Evolutionary conservation across 1,140 invertebrate species (phyloP).

Genomic region (Saccostrea glomerata): DNA sequence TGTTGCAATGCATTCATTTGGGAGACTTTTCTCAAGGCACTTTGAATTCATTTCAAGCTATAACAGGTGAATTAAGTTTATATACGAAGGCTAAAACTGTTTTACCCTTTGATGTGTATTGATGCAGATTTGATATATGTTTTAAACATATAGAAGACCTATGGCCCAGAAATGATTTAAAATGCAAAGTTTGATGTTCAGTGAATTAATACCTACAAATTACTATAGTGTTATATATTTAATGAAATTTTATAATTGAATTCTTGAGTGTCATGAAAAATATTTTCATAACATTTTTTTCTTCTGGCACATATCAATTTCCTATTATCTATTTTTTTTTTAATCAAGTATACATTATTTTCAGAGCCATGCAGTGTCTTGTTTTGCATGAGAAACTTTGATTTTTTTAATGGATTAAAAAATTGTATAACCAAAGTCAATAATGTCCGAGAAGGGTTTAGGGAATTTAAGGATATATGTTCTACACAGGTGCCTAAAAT

Average conservation of each 20-base stretch:
- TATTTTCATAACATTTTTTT: background rate
- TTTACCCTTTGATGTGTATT: background rate
- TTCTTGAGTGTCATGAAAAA: background rate
- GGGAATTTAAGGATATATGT: background rate
- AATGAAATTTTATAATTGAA: background rate
- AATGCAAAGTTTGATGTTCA: background rate
- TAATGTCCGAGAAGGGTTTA: background rate
- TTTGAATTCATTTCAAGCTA: background rate
- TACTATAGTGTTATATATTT: background rate
- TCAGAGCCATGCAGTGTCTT: background rate
- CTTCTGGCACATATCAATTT: background rate
- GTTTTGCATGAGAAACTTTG: slow-evolving; percentile 11
- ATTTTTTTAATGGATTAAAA: slow-evolving; percentile 23
- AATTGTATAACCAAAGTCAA: background rate
- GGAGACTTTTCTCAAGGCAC: background rate
- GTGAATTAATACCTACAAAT: too few relatives aligned
- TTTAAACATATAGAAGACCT: background rate
- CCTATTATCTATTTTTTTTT: background rate
- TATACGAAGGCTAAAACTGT: background rate
- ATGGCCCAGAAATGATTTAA: background rate
- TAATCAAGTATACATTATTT: background rate
- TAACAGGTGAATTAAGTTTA: slow-evolving; percentile 4
- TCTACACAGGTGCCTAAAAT: slow-evolving; percentile 20
- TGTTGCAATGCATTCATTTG: background rate
- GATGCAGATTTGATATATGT: slow-evolving; percentile 7